These are phyloP conservation scores for Hydropsyche betteni DNA, from an alignment of 2,888 invertebrate species.

Conservation along the genomic window DNA sequence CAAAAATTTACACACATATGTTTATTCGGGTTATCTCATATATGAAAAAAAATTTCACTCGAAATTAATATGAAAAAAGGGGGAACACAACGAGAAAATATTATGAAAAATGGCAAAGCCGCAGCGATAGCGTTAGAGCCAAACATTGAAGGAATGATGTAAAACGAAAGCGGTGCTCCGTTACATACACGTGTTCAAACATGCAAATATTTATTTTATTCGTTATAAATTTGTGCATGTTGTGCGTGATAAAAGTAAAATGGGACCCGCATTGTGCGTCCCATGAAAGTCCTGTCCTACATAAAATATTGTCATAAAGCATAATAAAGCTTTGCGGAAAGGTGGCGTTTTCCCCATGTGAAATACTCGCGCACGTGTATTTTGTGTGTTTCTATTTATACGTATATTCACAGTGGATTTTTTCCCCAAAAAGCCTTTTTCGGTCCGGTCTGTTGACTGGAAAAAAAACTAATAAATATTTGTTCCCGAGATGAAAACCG, in stretches of 20 bases:
- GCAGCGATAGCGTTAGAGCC: no score
- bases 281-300: conserved; percentile 25
- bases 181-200: conserved; percentile 8
- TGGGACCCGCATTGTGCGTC: conserved; percentile 21
- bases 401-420: conserved; percentile 18
- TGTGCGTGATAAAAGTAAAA: conserved; percentile 30
- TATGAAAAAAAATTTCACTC: no score
- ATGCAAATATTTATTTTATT: conserved; percentile 28
- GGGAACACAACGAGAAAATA: no score
- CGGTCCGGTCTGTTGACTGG: conserved; percentile 16
- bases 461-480: conserved; percentile 48
- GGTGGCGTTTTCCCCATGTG: conserved; percentile 20
- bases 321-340: conserved; percentile 29
- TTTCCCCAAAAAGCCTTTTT: conserved; percentile 23
- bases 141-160: no score
- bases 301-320: conserved; percentile 32
- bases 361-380: conserved; percentile 19
- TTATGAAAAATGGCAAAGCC: no score
- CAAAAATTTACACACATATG: no score
- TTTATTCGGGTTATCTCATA: no score
- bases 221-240: conserved; percentile 26
- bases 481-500: conserved; percentile 34
- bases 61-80: no score
- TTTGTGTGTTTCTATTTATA: conserved; percentile 30
- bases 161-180: no score